Evolutionary conservation across 2,797 vertebrate species (phyloP).

Genomic region (Crypturellus tataupa): DNA sequence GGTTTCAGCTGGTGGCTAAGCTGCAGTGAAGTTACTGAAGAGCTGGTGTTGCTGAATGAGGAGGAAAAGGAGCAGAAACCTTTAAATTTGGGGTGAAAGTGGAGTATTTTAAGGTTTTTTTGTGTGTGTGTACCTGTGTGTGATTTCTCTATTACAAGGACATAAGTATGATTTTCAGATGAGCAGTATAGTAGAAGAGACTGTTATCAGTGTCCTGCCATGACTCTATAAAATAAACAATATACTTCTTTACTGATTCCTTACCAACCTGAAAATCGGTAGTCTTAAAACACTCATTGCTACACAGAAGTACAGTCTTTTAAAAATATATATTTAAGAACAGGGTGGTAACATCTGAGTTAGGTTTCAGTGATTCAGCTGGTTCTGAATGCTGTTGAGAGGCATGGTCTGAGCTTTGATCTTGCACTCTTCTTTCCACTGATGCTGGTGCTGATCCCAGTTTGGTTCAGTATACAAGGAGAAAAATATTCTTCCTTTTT

Average conservation of each 20-base stretch:
- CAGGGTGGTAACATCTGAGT: background rate
- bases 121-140: no score
- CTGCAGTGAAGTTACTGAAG: background rate
- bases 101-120: background rate
- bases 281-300: background rate
- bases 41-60: background rate
- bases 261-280: background rate
- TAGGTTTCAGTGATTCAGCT: background rate
- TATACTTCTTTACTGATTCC: background rate
- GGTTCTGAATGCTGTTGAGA: background rate
- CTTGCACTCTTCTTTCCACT: background rate
- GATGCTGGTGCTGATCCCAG: background rate
- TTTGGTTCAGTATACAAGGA: background rate
- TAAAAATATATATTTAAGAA: background rate
- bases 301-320: background rate
- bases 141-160: background rate
- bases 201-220: background rate
- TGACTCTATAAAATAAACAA: background rate
- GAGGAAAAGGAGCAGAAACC: background rate
- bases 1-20: background rate
- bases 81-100: fast-evolving
- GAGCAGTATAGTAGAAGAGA: background rate
- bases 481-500: fast-evolving
- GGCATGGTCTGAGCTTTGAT: background rate
- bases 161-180: background rate